These are phyloP conservation scores for Stylophora pistillata DNA, from an alignment of 64 coral and sea anemone species.

Conservation along the genomic window DNA sequence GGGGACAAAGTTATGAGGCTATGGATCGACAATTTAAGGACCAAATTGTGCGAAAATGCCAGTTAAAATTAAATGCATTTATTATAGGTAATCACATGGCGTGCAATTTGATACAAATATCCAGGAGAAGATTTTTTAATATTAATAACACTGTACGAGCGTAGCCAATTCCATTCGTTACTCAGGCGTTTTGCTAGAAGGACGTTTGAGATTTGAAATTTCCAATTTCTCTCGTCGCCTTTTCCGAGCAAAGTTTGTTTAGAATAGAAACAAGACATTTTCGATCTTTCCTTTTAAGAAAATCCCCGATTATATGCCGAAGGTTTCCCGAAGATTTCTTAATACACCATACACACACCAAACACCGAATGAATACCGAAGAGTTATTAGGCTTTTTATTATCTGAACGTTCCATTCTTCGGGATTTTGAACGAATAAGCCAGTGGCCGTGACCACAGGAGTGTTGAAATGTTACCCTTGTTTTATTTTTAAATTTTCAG, in stretches of 20 bases:
- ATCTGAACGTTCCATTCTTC: no score
- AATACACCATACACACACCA: neutral
- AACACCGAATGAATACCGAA: neutral
- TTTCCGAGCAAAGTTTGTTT: slow-evolving; percentile 25
- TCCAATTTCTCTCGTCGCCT: slow-evolving; percentile 2
- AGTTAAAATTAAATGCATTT: slow-evolving; percentile 29
- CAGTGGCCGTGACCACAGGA: no score
- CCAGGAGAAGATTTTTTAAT: neutral
- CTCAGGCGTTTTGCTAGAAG: neutral
- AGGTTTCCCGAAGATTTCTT: slow-evolving; percentile 1
- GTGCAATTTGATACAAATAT: neutral
- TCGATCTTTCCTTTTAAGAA: slow-evolving; percentile 1
- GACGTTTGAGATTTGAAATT: slow-evolving; percentile 1
- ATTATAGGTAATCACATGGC: slow-evolving; percentile 11
- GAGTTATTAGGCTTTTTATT: no score
- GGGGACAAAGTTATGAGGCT: no score
- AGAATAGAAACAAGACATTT: slow-evolving; percentile 26
- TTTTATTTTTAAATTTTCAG: no score
- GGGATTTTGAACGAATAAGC: no score
- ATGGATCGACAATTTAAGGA: neutral
- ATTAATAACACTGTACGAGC: slow-evolving; percentile 19
- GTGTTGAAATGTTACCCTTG: no score
- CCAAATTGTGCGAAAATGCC: slow-evolving; percentile 18
- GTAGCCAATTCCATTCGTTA: slow-evolving; percentile 15
- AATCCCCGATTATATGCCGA: neutral